phyloP scores from a whole-genome alignment of 2,888 invertebrate species.

The Elaeidobius kamerunicus region DNA sequence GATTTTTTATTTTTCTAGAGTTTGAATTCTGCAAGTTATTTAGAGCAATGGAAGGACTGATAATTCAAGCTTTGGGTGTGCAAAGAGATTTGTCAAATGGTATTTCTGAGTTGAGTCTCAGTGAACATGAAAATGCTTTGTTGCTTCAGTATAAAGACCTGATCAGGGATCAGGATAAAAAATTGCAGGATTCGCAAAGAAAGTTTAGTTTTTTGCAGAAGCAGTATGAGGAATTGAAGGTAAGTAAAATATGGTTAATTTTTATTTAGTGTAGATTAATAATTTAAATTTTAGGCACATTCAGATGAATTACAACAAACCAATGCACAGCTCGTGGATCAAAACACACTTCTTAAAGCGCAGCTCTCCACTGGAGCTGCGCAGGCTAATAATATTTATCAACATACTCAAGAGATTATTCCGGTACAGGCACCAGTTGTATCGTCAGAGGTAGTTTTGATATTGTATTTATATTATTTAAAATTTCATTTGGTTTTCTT shows the following conservation, averaged over 20 bases:
- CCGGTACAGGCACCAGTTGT: not conserved
- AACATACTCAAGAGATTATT: conserved; percentile 36
- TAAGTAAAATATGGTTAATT: conserved; percentile 34
- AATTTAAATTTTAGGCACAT: conserved; percentile 47
- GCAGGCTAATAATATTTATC: conserved; percentile 31
- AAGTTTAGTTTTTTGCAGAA: conserved; percentile 40
- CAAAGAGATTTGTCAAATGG: conserved; percentile 52
- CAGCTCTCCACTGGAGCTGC: conserved; percentile 51
- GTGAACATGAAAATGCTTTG: conserved; percentile 52
- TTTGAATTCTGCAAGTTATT: conserved; percentile 93
- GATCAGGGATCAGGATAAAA: conserved; percentile 84
- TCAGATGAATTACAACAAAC: conserved; percentile 67
- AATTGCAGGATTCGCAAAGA: conserved; percentile 56
- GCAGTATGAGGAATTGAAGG: conserved; percentile 49
- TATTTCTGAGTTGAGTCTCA: conserved; percentile 52
- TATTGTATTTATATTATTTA: not conserved
- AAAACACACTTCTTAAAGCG: conserved; percentile 81
- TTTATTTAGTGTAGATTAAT: conserved; percentile 1
- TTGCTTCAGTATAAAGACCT: conserved; percentile 83
- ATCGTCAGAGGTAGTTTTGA: conserved; percentile 2
- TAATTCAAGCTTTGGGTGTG: conserved; percentile 44
- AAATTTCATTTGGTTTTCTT: not conserved
- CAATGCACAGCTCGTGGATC: conserved; percentile 76
- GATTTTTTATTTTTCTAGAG: conserved; percentile 53
- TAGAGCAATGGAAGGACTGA: conserved; percentile 67